Percentiles rank a stretch among this genome's conserved stretches.
Evolutionary conservation across 2,888 invertebrate genomes (phyloP).

Genomic region (Aleiodes alternator): DNA sequence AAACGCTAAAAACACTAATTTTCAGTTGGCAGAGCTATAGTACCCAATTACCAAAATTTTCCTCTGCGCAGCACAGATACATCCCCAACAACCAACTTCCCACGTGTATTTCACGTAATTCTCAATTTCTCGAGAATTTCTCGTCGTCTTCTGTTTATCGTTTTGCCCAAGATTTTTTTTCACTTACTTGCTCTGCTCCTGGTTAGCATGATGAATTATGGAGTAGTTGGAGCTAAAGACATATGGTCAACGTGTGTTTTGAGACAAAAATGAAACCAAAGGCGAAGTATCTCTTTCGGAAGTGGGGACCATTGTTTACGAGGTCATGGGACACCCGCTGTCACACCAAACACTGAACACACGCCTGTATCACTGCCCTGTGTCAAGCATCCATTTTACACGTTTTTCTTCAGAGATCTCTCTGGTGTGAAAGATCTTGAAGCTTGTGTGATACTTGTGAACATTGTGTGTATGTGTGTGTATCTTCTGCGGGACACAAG

Average conservation of each 20-base stretch:
- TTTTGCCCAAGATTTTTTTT: not conserved
- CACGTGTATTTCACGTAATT: not conserved
- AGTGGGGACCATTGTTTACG: conserved; percentile 50
- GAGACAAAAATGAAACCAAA: conserved; percentile 51
- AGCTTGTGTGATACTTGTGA: conserved; percentile 1
- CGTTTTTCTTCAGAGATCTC: not conserved
- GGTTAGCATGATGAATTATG: conserved; percentile 1
- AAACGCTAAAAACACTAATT: no score
- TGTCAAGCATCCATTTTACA: conserved; percentile 8
- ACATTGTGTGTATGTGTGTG: not conserved
- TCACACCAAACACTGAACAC: conserved; percentile 68
- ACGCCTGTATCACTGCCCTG: conserved; percentile 50
- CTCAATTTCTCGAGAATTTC: not conserved
- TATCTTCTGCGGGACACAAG: not conserved
- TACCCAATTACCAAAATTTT: no score
- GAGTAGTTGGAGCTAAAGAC: conserved; percentile 50
- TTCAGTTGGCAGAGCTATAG: no score
- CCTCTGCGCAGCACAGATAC: no score
- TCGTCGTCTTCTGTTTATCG: not conserved
- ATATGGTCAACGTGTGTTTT: conserved; percentile 65
- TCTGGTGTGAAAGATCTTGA: conserved; percentile 9
- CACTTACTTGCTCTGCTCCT: not conserved
- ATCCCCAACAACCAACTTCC: not conserved
- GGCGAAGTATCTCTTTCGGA: conserved; percentile 25
- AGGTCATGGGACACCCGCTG: conserved; percentile 60